phyloP scores from a whole-genome alignment of 35 echinoderm and acorn worm species.

The Patiria miniata region DNA sequence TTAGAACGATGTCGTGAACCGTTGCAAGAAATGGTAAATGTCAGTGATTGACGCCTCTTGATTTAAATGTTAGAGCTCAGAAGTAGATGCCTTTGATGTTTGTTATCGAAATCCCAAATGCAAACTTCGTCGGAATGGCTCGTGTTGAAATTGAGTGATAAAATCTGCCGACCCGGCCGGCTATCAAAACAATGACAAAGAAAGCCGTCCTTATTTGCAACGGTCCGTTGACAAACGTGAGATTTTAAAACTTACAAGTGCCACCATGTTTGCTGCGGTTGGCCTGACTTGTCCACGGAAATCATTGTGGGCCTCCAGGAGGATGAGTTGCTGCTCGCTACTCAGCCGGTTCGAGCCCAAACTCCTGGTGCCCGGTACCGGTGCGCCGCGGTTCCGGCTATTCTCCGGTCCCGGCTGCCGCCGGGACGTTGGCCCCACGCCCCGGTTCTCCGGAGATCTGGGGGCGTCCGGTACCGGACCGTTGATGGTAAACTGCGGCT shows the following conservation, averaged over 20 bases:
- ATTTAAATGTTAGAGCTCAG: too few relatives aligned
- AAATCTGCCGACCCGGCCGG: too few relatives aligned
- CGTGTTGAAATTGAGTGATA: too few relatives aligned
- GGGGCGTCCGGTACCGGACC: not conserved
- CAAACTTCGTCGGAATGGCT: too few relatives aligned
- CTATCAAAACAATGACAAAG: too few relatives aligned
- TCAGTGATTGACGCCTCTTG: too few relatives aligned
- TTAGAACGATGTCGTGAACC: too few relatives aligned
- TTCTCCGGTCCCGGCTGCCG: not conserved
- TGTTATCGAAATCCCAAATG: too few relatives aligned
- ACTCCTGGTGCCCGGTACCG: not conserved
- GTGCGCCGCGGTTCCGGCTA: not conserved
- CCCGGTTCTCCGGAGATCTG: not conserved
- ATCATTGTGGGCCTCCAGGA: conserved; percentile 61
- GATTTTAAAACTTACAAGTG: conserved; percentile 36
- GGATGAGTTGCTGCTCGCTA: conserved; percentile 36
- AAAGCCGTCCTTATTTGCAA: too few relatives aligned
- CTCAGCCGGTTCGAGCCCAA: conserved; percentile 25
- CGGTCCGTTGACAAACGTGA: not conserved
- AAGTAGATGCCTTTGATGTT: too few relatives aligned
- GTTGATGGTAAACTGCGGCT: not conserved
- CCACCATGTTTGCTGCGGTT: conserved; percentile 59
- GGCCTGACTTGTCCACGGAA: conserved; percentile 60
- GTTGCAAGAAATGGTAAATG: too few relatives aligned
- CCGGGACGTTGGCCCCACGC: not conserved